Evolutionary conservation across 2,888 invertebrate genomes (phyloP).

Genomic region (Trissolcus brochymenae): DNA sequence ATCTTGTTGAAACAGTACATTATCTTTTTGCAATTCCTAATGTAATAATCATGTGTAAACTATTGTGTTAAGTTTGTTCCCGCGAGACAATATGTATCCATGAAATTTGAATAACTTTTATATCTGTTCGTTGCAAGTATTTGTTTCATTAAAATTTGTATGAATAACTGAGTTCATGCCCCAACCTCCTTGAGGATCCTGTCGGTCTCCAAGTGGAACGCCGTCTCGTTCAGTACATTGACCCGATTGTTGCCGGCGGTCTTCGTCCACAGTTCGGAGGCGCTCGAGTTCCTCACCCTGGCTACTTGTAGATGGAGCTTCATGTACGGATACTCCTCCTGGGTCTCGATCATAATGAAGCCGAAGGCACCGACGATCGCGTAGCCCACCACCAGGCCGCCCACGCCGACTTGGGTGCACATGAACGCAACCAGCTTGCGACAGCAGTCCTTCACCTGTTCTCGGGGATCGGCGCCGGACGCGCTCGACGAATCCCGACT

Average conservation of each 20-base stretch:
- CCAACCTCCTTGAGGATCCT: constrained; percentile 77
- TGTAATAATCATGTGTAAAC: too few species aligned
- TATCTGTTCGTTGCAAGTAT: too few species aligned
- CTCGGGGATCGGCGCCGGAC: constrained; percentile 83
- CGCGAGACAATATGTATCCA: too few species aligned
- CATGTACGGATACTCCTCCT: constrained; percentile 76
- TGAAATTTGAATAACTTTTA: too few species aligned
- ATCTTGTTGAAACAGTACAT: too few species aligned
- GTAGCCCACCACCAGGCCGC: constrained; percentile 90
- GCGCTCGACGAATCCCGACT: constrained; percentile 82
- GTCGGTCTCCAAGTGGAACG: constrained; percentile 81
- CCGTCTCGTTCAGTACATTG: constrained; percentile 83
- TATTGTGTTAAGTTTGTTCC: too few species aligned
- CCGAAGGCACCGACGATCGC: constrained; percentile 90
- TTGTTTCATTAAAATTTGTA: too few species aligned
- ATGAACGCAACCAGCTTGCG: constrained; percentile 92
- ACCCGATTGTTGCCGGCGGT: constrained; percentile 78
- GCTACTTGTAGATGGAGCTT: constrained; percentile 70
- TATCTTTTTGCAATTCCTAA: too few species aligned
- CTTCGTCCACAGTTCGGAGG: constrained; percentile 83
- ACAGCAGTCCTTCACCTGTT: constrained; percentile 89
- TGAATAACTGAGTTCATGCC: too few species aligned
- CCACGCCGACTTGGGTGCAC: constrained; percentile 93
- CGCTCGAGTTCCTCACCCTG: constrained; percentile 79
- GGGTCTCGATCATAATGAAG: constrained; percentile 87